A percentile compares a stretch with the other conserved stretches of the same genome.
Conservation (phyloP, 2,113 vertebrate species). For the Epinephelus fuscoguttatus region DNA sequence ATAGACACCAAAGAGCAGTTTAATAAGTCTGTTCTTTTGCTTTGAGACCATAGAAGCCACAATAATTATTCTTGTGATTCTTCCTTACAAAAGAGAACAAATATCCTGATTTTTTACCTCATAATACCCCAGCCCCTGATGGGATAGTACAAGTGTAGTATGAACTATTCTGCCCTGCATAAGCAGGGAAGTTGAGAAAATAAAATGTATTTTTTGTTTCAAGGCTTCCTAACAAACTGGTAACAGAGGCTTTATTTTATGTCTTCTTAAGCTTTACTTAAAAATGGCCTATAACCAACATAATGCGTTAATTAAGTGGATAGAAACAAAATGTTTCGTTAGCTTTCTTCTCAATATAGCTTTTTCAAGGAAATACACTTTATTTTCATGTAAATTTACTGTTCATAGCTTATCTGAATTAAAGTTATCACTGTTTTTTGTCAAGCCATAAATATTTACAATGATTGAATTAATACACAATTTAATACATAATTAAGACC, state of each 20-base stretch:
- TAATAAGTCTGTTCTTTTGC: slow-evolving; percentile 38
- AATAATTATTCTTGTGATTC: slow-evolving; percentile 28
- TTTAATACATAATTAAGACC: not conserved
- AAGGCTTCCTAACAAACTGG: not conserved
- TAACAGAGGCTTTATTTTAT: not conserved
- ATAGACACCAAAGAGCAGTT: slow-evolving; percentile 46
- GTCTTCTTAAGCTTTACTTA: not conserved
- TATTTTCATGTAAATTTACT: not conserved
- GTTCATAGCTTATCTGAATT: not conserved
- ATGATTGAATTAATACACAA: not conserved
- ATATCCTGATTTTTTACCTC: slow-evolving; percentile 8
- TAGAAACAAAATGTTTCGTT: not conserved
- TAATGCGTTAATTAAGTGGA: not conserved
- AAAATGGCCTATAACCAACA: not conserved
- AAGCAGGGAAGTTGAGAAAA: not conserved
- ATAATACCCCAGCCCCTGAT: slow-evolving; percentile 16
- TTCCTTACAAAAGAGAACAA: slow-evolving; percentile 19
- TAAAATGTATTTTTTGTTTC: slow-evolving; percentile 5
- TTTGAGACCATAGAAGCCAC: slow-evolving; percentile 25
- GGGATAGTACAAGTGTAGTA: not conserved
- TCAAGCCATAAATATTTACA: not conserved
- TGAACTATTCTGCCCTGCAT: not conserved
- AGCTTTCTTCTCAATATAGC: not conserved
- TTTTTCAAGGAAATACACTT: not conserved
- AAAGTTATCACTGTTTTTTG: not conserved